These are phyloP conservation scores for Camelus dromedarius DNA, from an alignment of 2,113 vertebrate genomes.

Conservation along the genomic window DNA sequence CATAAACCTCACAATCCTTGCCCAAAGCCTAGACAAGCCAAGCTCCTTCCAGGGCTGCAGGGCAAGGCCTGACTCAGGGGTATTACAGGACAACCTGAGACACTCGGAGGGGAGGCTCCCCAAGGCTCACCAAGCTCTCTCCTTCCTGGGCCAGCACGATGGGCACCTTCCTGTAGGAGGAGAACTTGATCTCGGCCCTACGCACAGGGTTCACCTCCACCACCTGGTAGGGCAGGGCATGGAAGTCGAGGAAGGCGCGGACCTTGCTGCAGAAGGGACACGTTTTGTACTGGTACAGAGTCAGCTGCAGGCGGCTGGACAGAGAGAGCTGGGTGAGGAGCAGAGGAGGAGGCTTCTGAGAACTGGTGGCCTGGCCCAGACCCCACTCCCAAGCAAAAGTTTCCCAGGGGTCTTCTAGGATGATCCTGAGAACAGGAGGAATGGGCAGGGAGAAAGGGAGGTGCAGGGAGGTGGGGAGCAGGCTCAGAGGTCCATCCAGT, in stretches of 20 bases:
- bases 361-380: not conserved
- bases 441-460: not conserved
- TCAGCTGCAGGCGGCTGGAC: conserved; percentile 87
- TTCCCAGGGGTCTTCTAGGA: not conserved
- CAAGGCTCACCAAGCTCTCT: conserved; percentile 86
- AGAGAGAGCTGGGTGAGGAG: conserved; percentile 63
- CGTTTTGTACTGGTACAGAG: conserved; percentile 98
- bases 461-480: not conserved
- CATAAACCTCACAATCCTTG: not conserved
- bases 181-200: conserved; percentile 97
- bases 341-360: not conserved
- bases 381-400: not conserved
- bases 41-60: not conserved
- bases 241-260: conserved; percentile 96
- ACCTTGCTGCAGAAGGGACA: conserved; percentile 99
- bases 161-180: conserved; percentile 97
- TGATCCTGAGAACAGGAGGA: not conserved
- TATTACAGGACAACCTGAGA: not conserved
- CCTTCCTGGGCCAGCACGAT: conserved; percentile 89
- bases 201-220: conserved; percentile 98
- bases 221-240: conserved; percentile 93
- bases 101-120: not conserved
- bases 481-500: not conserved
- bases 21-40: not conserved
- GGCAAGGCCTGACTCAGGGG: not conserved